Evolutionary conservation across 1,140 invertebrate species (phyloP).

Genomic region (Pectinophora gossypiella): DNA sequence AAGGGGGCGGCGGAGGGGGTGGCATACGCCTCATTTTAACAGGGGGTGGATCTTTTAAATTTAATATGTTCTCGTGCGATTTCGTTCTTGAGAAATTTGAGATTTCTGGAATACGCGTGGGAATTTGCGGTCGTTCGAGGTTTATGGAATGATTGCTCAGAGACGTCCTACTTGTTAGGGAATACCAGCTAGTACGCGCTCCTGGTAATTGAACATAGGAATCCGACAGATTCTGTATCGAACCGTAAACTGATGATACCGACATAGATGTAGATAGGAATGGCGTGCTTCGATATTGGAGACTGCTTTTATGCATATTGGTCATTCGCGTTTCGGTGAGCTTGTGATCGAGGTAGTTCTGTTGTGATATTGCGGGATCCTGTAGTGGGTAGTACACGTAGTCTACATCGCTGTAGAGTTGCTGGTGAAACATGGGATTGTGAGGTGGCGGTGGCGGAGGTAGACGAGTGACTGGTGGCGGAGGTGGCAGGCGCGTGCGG

Average conservation of each 20-base stretch:
- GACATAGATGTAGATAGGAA: conserved; percentile 81
- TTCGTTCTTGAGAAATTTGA: conserved; percentile 80
- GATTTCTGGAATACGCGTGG: conserved; percentile 73
- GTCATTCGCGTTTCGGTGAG: conserved; percentile 76
- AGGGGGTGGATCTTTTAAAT: conserved; percentile 77
- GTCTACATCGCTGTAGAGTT: conserved; percentile 91
- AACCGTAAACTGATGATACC: conserved; percentile 81
- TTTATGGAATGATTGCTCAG: conserved; percentile 74
- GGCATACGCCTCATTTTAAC: conserved; percentile 80
- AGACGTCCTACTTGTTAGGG: conserved; percentile 73
- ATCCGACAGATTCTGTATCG: conserved; percentile 85
- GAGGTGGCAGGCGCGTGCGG: conserved; percentile 72
- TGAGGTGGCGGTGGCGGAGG: conserved; percentile 80
- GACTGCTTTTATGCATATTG: conserved; percentile 78
- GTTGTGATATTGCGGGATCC: conserved; percentile 90
- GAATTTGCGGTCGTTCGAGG: conserved; percentile 75
- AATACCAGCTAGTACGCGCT: conserved; percentile 76
- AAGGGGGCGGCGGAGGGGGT: conserved; percentile 84
- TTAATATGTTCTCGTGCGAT: conserved; percentile 87
- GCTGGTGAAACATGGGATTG: conserved; percentile 89
- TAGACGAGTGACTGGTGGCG: conserved; percentile 75
- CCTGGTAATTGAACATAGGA: conserved; percentile 80
- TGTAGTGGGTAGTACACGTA: conserved; percentile 93
- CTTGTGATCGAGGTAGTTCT: conserved; percentile 92
- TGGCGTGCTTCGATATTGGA: conserved; percentile 88